Evolutionary conservation across 2,113 vertebrate genomes (phyloP).

Genomic region (Cavia porcellus): DNA sequence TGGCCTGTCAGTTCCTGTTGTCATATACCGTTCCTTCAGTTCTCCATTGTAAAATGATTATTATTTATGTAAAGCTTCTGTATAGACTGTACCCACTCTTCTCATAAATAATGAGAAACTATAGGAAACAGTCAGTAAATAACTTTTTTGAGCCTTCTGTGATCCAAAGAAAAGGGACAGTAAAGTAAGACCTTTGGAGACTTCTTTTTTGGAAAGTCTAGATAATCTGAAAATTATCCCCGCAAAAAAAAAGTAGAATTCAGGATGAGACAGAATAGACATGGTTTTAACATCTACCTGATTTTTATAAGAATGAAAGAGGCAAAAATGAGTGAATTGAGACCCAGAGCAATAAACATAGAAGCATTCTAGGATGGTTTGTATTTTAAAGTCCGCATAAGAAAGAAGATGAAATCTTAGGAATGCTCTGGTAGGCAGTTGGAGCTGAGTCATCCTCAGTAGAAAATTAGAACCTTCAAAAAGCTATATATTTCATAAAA

Average conservation of each 20-base stretch:
- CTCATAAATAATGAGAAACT: not conserved
- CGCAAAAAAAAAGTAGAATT: not conserved
- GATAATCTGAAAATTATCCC: not conserved
- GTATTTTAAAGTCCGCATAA: slow-evolving; percentile 10
- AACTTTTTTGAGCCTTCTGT: slow-evolving; percentile 2
- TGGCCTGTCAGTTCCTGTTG: not conserved
- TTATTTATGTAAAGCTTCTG: slow-evolving; percentile 33
- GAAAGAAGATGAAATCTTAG: not conserved
- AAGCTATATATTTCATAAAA: not conserved
- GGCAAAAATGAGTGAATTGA: not conserved
- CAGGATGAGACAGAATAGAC: slow-evolving; percentile 14
- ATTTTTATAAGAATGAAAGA: slow-evolving; percentile 23
- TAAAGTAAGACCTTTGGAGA: not conserved
- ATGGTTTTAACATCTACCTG: not conserved
- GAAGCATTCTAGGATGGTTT: not conserved
- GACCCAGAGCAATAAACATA: not conserved
- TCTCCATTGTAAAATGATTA: not conserved
- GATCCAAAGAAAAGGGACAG: slow-evolving; percentile 27
- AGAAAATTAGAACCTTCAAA: not conserved
- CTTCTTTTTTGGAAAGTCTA: not conserved
- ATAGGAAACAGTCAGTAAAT: slow-evolving; percentile 27
- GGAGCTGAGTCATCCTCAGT: not conserved
- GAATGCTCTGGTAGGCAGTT: not conserved
- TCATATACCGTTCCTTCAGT: not conserved
- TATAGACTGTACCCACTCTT: not conserved